Evolutionary conservation across 2,888 invertebrate genomes (phyloP), one percentile per base, ranked within the genome.

Genomic region (Apamea monoglypha): DNA sequence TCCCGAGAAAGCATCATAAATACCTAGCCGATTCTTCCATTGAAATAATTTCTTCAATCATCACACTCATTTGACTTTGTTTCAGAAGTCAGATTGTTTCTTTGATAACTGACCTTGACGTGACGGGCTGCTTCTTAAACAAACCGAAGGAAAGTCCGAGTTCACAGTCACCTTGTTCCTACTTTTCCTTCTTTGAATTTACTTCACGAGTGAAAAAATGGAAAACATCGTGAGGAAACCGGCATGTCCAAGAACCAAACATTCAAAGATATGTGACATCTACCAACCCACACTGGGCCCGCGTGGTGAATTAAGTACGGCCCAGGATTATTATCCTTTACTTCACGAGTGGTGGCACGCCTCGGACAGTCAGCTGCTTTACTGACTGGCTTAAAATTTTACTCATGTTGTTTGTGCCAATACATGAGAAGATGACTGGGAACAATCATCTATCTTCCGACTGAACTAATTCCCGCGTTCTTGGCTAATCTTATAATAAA

Each of bases 401-500:
- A 32, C 50, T 25, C 6, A 40, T 74, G 25, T 32, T 59, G 18
- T 76, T 76, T 44, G n/a, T 59, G 76, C 6, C 44, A 32, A 44
- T 59, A 56, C 18, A n/a, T n/a, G 5, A 44, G 18, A 29, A 18
- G 18, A 47, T 71, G 5, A 71, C 29, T 25, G 32, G 6, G 32
- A 16, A 53, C 16, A n/a, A 44, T 64, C 53, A 79, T 21, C 10
- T 25, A 64, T 32, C 2, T 63, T 12, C 29, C 2, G 3, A 53
- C 53, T 7, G 53, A 6, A 64, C 14, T 12, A 25, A 75, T 61
- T 10, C n/a, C 16, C 16, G n/a, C 21, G 1, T 68, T n/a, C 29
- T 16, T 25, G 7, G 25, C 5, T 53, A 29, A 76, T 36, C n/a
- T n/a, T 32, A 12, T 12, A 50, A 81, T 50, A 81, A 61, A 56